phyloP scores from a whole-genome alignment of 2,113 vertebrate genomes.

The Sander lucioperca region DNA sequence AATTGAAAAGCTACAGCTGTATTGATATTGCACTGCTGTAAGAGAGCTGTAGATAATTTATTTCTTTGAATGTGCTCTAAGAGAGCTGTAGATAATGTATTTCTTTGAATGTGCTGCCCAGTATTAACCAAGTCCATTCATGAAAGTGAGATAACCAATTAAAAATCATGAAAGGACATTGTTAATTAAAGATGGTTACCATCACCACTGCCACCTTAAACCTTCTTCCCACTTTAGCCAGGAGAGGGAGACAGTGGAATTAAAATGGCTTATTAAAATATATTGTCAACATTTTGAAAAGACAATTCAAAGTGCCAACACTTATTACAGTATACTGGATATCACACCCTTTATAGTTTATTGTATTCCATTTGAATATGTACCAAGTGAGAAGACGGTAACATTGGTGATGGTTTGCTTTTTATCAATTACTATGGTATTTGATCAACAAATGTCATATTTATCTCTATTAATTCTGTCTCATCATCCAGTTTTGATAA shows the following conservation, averaged over 20 bases:
- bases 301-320: neutral
- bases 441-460: neutral
- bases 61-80: conserved; percentile 7
- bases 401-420: neutral
- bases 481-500: neutral
- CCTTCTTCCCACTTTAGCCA: neutral
- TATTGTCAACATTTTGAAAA: neutral
- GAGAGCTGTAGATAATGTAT: neutral
- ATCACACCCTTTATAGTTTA: neutral
- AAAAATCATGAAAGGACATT: neutral
- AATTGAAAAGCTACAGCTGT: neutral
- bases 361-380: neutral
- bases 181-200: neutral
- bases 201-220: neutral
- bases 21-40: neutral
- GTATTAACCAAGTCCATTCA: neutral
- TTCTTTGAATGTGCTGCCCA: conserved; percentile 1
- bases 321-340: neutral
- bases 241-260: conserved; percentile 27
- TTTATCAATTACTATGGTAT: neutral
- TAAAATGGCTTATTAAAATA: neutral
- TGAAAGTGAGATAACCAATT: neutral
- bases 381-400: neutral
- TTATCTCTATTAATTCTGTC: neutral
- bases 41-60: neutral